phyloP scores from a whole-genome alignment of 2,888 invertebrate genomes.

The Stramonita haemastoma region DNA sequence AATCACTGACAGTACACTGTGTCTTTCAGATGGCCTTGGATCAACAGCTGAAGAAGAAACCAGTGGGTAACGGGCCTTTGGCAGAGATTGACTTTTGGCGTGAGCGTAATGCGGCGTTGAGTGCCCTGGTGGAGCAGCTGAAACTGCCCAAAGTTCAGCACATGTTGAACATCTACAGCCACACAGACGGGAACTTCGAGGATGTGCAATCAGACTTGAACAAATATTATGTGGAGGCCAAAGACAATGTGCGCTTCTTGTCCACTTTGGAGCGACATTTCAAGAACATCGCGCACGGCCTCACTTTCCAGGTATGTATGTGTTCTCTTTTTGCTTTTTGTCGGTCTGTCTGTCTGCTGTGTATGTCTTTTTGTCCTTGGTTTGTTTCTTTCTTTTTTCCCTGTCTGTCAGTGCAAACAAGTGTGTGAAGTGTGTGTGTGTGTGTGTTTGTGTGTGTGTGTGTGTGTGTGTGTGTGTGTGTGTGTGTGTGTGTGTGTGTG shows the following conservation, averaged over 20 bases:
- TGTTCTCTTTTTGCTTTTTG: too few species aligned
- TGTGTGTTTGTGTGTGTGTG: too few species aligned
- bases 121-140: conserved; percentile 88
- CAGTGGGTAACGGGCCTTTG: conserved; percentile 86
- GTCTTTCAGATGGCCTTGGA: conserved; percentile 65
- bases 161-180: conserved; percentile 77
- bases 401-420: too few species aligned
- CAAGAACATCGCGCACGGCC: conserved; percentile 85
- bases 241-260: conserved; percentile 87
- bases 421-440: too few species aligned
- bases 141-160: conserved; percentile 83
- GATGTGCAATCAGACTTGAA: conserved; percentile 82
- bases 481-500: too few species aligned
- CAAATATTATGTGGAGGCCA: conserved; percentile 85
- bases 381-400: too few species aligned
- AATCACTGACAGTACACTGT: too few species aligned
- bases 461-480: too few species aligned
- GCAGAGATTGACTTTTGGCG: conserved; percentile 93
- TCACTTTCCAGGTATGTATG: conserved; percentile 81
- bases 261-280: conserved; percentile 87
- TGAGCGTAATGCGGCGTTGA: conserved; percentile 87
- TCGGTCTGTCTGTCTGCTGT: too few species aligned
- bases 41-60: conserved; percentile 70
- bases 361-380: too few species aligned
- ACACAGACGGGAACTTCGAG: conserved; percentile 81